Base-by-base conservation (phyloP, 2,888 invertebrate genomes). In the Melitaea athalia region DNA sequence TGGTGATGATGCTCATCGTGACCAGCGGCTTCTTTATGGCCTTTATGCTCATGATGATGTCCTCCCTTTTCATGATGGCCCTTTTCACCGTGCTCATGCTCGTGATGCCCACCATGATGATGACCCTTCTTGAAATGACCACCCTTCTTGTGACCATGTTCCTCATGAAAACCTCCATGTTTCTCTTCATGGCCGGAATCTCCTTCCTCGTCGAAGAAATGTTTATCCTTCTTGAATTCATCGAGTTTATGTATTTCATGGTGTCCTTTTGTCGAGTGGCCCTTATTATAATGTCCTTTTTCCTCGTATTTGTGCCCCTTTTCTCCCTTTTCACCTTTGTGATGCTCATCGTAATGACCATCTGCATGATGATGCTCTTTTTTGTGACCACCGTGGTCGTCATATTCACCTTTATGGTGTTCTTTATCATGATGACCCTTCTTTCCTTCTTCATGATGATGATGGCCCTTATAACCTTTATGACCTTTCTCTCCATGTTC, bases 121-220 rank as follows among this genome's bases (percentile, higher is more conserved):
- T 96, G 96, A n/a, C 96, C 96, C 78, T 96, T 96, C 87, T 97
- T 96, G 85, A 95, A 94, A 83, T 95, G 95, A 7, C 96, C 96
- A 68, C 97, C 97, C 88, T 97, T 96, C 87, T 97, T 96, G 87
- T 96, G 95, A 33, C 95, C 96, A 77, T 96, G 95, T 80, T 95
- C 95, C 82, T 97, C 96, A 81, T 97, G 96, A 85, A 95, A 95
- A 47, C 94, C 96, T 72, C 96, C 97, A 80, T 97, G 96, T 80
- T 97, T 96, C 81, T 96, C 96, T 84, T 97, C 96, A 77, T 96
- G 96, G 0, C 95, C 97, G 55, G 95, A 95, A 79, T 96, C 96
- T 76, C 97, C 96, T 78, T 96, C 95, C 86, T 97, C 97, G 77
- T 97, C 97, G 85, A 95, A 97, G 94, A 96, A 97, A 81, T 96